Evolutionary conservation across 2,113 vertebrate genomes (phyloP), one percentile per base, ranked within the genome.

Genomic region (Pardalotus punctatus): DNA sequence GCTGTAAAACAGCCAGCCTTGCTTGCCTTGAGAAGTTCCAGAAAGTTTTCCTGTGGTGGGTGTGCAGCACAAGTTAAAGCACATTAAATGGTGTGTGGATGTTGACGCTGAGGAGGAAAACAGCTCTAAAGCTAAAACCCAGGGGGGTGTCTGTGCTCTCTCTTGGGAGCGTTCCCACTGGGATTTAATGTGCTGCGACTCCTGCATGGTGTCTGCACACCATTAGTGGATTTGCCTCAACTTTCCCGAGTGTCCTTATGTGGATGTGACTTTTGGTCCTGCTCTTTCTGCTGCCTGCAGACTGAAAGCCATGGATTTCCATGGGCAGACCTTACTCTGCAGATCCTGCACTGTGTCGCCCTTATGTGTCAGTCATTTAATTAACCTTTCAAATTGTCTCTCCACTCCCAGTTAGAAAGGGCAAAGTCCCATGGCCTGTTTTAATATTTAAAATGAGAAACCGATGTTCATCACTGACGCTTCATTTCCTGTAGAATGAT

Each of bases 341-440:
- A 67, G 35, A 51, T 62, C 8, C 13, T 42, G 62, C 2, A 0
- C 70, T 5, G 0, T 4, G 35, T 13, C 10, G 51, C 67, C 43
- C 43, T 66, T 36, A 20, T 1, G 1, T 83, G 79, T 93, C 88
- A 78, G 54, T 90, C 79, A 64, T 83, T 96, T 95, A 83, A 93
- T 94, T 94, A 96, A 92, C 90, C 94, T 95, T 94, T 94, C 81
- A 79, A 84, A 84, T 92, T 47, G 65, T 81, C 80, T 80, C 88
- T 47, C 69, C 77, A 19, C 50, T 54, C 88, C 61, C 35, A 29
- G 82, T 84, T 84, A 76, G 88, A 87, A 89, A 94, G 96, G 88
- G 83, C 77, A 79, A 42, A 56, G 88, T 85, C 81, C 86, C 40
- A 0, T 74, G 86, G 57, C 85, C 80, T 94, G 53, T 93, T 88